These are phyloP conservation scores for Heterodera filipjevi DNA, from an alignment of 2,888 invertebrate species.

Conservation along the genomic window DNA sequence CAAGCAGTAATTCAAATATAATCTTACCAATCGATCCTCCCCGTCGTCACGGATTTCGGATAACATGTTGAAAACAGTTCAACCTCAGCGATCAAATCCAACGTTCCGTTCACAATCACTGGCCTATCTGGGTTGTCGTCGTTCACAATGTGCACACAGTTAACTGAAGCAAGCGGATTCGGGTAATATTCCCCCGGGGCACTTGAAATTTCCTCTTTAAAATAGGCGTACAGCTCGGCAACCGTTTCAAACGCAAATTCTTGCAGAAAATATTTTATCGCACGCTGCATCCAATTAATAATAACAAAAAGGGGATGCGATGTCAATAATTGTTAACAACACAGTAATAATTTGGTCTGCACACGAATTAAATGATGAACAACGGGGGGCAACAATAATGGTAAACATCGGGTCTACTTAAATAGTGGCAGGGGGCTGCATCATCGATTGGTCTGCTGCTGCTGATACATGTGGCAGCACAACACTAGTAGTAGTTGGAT, in stretches of 20 bases:
- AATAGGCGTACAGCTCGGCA: not conserved
- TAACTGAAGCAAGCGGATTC: not conserved
- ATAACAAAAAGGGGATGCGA: not conserved
- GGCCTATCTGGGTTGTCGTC: not conserved
- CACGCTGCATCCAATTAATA: not conserved
- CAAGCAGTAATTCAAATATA: no score
- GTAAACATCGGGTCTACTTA: no score
- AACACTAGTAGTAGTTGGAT: no score
- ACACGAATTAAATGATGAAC: no score
- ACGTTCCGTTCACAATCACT: not conserved
- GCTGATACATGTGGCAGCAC: no score
- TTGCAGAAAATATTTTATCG: not conserved
- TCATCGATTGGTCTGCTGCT: no score
- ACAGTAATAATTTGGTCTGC: no score
- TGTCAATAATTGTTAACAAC: no score
- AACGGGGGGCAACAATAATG: no score
- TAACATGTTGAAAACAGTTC: conserved; percentile 11
- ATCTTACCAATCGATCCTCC: not conserved
- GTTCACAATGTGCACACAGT: not conserved
- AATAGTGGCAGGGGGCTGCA: no score
- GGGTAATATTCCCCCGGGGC: not conserved
- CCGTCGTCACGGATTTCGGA: not conserved
- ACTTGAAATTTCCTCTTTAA: not conserved
- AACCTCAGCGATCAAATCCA: not conserved
- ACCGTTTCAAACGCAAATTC: not conserved